Base-by-base conservation (phyloP, 1,140 invertebrate genomes). In the Liolophura sinensis region DNA sequence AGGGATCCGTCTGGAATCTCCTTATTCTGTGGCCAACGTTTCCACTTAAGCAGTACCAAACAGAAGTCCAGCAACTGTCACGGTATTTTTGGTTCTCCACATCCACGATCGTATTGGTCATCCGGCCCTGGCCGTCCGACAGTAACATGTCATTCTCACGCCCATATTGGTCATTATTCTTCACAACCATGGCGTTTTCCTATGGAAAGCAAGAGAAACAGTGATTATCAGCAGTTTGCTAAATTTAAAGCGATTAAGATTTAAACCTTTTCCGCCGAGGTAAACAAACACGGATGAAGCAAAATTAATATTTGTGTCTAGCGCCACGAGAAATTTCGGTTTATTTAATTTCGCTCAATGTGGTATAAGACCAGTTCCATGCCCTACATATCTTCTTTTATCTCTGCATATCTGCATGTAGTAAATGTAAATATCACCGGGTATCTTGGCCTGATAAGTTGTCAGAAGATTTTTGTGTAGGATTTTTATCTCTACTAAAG, bases 1-100 rank as follows among this genome's bases (percentile, higher is more conserved):
- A 65, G 6, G 69, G 51, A 48, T 79, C 71, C 11, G 74, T 70
- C 22, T 20, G 56, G 16, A 40, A 62, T 22, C 68, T 68, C 50
- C 68, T 56, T 54, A 67, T 56, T 11, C 77, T 69, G 50, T 84
- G 86, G 60, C 83, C 82, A 22, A 65, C 61, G 62, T 78, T 74
- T 14, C 78, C 78, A 11, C 72, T 57, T 0, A 81, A 49, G 63
- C 74, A 81, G 57, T 69, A 70, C 71, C 74, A 74, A 54, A 82
- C 74, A 24, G 78, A 68, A 54, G 73, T 68, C 67, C 69, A 75
- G 50, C 74, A 74, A 22, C 67, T 70, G 56, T 65, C 60, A 24
- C 62, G 63, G 7, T 62, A 62, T 16, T 64, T 68, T 14, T 62
- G 64, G 20, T 63, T 55, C 9, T 72, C 60, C 12, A 61, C 60